A percentile compares a stretch with the other conserved stretches of the same genome.
Evolutionary conservation across 1,140 invertebrate species (phyloP).

Genomic region (Venustaconcha ellipsiformis): DNA sequence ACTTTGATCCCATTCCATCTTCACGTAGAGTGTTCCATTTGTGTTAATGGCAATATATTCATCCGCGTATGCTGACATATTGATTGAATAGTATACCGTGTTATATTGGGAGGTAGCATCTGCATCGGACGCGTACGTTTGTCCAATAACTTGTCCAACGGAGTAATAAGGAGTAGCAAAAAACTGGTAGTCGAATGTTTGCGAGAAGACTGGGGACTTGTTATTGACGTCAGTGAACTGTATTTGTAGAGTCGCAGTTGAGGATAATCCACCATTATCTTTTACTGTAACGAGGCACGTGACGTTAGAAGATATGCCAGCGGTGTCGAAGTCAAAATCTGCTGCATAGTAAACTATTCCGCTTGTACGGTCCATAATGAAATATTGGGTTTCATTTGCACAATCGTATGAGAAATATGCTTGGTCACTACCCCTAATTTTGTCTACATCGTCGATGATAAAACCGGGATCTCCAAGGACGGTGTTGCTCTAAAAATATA

Average conservation of each 20-base stretch:
- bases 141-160: constrained; percentile 18
- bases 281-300: constrained; percentile 19
- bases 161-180: constrained; percentile 13
- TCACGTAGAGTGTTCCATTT: no score
- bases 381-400: constrained; percentile 10
- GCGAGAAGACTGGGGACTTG: constrained; percentile 20
- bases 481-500: no score
- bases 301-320: constrained; percentile 9
- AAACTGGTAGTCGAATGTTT: constrained; percentile 12
- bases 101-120: constrained; percentile 2
- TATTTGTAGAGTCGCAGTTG: constrained; percentile 14
- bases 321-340: constrained; percentile 27
- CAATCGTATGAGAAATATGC: constrained; percentile 15
- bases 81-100: constrained; percentile 10
- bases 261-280: constrained; percentile 20
- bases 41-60: no score
- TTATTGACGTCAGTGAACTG: constrained; percentile 17
- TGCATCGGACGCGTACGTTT: constrained; percentile 14
- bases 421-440: no score
- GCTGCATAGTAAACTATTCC: constrained; percentile 14
- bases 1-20: no score
- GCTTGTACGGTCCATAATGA: constrained; percentile 1
- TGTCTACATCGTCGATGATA: no score
- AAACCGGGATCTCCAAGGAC: no score
- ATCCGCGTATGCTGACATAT: no score